Conservation (phyloP, 2,797 vertebrate genomes). For the Malacoctenus gilli region DNA sequence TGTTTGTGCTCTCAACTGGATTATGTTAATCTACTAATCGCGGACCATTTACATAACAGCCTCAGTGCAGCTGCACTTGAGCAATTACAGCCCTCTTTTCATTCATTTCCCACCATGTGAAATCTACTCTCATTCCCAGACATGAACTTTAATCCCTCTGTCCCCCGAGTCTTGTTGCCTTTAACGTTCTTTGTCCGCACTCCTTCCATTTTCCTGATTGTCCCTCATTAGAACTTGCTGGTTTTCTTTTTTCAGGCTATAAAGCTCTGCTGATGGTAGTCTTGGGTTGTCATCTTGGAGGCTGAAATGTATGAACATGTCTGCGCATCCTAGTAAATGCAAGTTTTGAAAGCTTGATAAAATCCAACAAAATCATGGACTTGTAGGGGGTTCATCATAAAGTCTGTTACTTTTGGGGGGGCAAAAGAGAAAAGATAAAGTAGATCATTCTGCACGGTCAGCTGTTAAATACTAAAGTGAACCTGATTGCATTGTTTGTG, state of each 20-base stretch:
- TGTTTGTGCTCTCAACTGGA: constrained; percentile 71
- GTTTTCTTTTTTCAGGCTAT: constrained; percentile 18
- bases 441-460: too few species aligned
- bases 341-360: too few species aligned
- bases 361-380: too few species aligned
- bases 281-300: too few species aligned
- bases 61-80: constrained; percentile 62
- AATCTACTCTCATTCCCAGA: constrained; percentile 37
- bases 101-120: constrained; percentile 41
- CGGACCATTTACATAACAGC: constrained; percentile 70
- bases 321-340: too few species aligned
- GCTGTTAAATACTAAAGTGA: too few species aligned
- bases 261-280: too few species aligned
- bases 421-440: too few species aligned
- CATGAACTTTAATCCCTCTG: constrained; percentile 37
- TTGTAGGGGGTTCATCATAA: too few species aligned
- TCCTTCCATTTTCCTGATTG: constrained; percentile 20
- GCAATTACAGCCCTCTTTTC: constrained; percentile 60
- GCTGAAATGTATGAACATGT: too few species aligned
- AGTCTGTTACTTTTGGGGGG: too few species aligned
- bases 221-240: constrained; percentile 1
- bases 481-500: too few species aligned
- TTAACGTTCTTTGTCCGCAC: constrained; percentile 22
- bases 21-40: constrained; percentile 74
- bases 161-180: constrained; percentile 21